Evolutionary conservation across 2,797 vertebrate species (phyloP), one percentile per base, ranked within the genome.

Genomic region (Pseudomugil gertrudae): DNA sequence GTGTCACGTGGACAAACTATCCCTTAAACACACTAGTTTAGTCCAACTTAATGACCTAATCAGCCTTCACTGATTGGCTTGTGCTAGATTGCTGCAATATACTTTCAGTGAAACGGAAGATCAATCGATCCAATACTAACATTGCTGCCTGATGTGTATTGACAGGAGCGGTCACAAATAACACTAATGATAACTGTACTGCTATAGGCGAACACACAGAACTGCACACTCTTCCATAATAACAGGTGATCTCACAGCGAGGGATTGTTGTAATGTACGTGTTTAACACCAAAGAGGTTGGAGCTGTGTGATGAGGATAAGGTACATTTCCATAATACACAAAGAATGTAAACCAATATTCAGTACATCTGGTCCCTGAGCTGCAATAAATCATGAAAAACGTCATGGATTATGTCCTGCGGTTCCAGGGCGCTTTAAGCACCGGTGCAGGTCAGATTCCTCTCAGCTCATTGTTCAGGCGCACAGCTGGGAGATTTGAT

Each of bases 101-200:
- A 56, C 66, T 66, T 27, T 63, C 61, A 75, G 80, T 75, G 48
- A 40, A 72, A 4, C 23, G 58, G 32, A 66, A 69, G 36, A 26
- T 24, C 33, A 7, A 71, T 89, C 9, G 78, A 87, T 73, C 76
- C 21, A 2, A 11, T 63, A 26, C 52, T 69, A 59, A 57, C 62
- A n/a, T 32, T 10, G 52, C 8, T 27, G 65, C 13, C 66, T 80
- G 81, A 83, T 84, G 72, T 9, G 47, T 79, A 87, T 88, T 83
- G 89, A 87, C 76, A 47, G 80, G 40, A 64, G 35, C 64, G 13
- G 75, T 88, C 87, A 90, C 87, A 87, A 30, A 21, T 45, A 65
- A 9, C 32, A 35, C 68, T 66, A 70, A 69, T 62, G 30, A 75
- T 66, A 40, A 64, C 32, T 32, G 58, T 68, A 45, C 65, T 4